phyloP scores from a whole-genome alignment of 2,888 invertebrate genomes.

The Psylliodes chrysocephalus region DNA sequence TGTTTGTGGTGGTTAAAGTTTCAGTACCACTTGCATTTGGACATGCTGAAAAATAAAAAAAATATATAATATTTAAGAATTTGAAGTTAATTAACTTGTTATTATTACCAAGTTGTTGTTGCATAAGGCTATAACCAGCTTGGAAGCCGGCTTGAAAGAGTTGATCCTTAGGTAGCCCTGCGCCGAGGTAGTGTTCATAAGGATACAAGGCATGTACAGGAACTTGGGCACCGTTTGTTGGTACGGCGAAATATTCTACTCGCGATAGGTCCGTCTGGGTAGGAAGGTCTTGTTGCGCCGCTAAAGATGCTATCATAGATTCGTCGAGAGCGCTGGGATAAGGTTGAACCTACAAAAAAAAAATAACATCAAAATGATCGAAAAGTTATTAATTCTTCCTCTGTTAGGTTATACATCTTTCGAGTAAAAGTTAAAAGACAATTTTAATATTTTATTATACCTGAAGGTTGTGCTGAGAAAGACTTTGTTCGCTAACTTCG shows the following conservation, averaged over 20 bases:
- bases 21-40: slow-evolving; percentile 55
- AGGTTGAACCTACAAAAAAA: slow-evolving; percentile 57
- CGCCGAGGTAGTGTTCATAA: slow-evolving; percentile 65
- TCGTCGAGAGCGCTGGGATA: slow-evolving; percentile 62
- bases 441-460: slow-evolving; percentile 38
- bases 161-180: slow-evolving; percentile 57
- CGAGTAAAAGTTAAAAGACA: too few species aligned
- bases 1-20: slow-evolving; percentile 55
- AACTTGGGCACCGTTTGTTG: slow-evolving; percentile 58
- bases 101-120: slow-evolving; percentile 60
- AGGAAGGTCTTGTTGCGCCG: slow-evolving; percentile 60
- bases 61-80: slow-evolving; percentile 22
- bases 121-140: slow-evolving; percentile 62
- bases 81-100: slow-evolving; percentile 11
- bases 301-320: slow-evolving; percentile 61
- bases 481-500: slow-evolving; percentile 65
- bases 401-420: too few species aligned
- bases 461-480: slow-evolving; percentile 57
- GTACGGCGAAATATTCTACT: slow-evolving; percentile 66
- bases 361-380: too few species aligned
- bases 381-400: too few species aligned
- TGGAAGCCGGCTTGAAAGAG: slow-evolving; percentile 63
- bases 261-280: slow-evolving; percentile 58
- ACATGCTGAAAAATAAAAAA: slow-evolving; percentile 52
- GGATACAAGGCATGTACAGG: slow-evolving; percentile 61